Evolutionary conservation across 2,113 vertebrate genomes (phyloP).

Genomic region (Sinocyclocheilus anshuiensis): DNA sequence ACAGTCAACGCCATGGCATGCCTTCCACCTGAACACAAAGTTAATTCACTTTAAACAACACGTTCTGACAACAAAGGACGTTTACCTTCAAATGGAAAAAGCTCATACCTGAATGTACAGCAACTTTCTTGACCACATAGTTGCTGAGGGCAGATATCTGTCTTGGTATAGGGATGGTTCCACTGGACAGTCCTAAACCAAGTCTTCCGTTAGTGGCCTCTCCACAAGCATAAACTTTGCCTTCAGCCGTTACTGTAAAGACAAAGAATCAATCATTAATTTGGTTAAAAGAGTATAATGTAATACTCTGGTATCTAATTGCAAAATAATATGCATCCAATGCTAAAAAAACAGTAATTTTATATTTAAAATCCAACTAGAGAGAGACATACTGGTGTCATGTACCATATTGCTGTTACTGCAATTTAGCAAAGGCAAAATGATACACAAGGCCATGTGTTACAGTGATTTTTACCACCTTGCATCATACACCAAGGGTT

Average conservation of each 20-base stretch:
- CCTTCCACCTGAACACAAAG: constrained; percentile 81
- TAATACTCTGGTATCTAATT: background rate
- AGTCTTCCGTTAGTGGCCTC: constrained; percentile 96
- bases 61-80: background rate
- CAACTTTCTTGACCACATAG: constrained; percentile 98
- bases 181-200: constrained; percentile 92
- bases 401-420: background rate
- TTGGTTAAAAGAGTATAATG: background rate
- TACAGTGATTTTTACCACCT: background rate
- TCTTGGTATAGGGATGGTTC: constrained; percentile 93
- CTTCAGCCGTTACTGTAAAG: constrained; percentile 90
- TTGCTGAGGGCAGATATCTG: constrained; percentile 96
- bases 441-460: background rate
- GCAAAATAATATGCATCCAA: background rate
- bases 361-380: background rate
- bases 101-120: constrained; percentile 91
- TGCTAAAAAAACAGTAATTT: background rate
- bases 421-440: background rate
- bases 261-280: background rate
- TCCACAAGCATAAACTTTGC: constrained; percentile 95
- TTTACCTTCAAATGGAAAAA: background rate
- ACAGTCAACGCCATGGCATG: constrained; percentile 97
- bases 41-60: background rate
- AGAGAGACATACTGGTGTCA: background rate
- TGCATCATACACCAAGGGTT: background rate